Evolutionary conservation across 2,797 vertebrate species (phyloP).

Genomic region (Anomalospiza imberbis): DNA sequence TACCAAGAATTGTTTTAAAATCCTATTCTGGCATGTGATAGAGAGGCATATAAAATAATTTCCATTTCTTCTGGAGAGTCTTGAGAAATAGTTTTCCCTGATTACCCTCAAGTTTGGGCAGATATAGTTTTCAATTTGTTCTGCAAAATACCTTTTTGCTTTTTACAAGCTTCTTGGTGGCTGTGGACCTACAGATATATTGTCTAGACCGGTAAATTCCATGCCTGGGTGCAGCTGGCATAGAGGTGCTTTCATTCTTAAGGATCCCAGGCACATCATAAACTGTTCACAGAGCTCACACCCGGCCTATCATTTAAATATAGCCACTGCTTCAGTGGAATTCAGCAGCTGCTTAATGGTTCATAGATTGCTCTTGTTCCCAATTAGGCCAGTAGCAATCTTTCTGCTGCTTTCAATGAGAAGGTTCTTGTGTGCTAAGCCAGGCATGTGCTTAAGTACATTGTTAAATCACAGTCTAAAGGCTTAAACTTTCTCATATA

Average conservation of each 20-base stretch:
- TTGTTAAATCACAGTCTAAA: slow-evolving; percentile 52
- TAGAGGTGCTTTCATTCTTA: slow-evolving; percentile 6
- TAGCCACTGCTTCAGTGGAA: background rate
- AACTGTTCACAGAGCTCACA: background rate
- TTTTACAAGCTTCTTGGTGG: background rate
- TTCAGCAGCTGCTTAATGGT: slow-evolving; percentile 29
- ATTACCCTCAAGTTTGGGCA: background rate
- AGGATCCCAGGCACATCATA: background rate
- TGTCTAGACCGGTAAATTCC: background rate
- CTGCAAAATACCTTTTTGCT: background rate
- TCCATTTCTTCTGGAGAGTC: background rate
- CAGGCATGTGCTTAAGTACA: slow-evolving; percentile 53
- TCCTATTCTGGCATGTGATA: background rate
- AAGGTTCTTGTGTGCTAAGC: slow-evolving; percentile 2
- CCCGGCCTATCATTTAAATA: background rate
- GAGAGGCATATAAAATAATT: background rate
- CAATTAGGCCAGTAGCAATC: slow-evolving; percentile 31
- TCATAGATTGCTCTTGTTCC: background rate
- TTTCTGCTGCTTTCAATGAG: background rate
- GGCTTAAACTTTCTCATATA: slow-evolving; percentile 23
- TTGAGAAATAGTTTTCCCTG: background rate
- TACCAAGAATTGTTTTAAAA: background rate
- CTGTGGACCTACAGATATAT: background rate
- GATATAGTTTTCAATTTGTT: background rate
- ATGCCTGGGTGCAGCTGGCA: background rate